Percentiles rank a stretch among this genome's conserved stretches.
Conservation (phyloP, 2,797 vertebrate species). For the Orientallactaga sibirica region DNA sequence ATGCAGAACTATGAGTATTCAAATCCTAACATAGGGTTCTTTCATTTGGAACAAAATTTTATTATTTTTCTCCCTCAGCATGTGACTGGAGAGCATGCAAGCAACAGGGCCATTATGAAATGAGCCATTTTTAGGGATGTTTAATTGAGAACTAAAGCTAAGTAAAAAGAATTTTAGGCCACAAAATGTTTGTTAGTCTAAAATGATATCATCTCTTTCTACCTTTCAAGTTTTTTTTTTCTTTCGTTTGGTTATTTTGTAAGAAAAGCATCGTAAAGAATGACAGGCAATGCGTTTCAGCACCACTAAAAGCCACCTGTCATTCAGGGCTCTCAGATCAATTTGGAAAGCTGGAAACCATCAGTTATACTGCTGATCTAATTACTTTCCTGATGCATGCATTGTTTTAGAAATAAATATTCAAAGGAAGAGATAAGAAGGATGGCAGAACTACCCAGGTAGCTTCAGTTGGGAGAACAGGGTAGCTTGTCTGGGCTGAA, state of each 20-base stretch:
- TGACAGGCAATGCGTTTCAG: conserved; percentile 25
- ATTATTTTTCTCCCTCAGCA: neutral
- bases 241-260: neutral
- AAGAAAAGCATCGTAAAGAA: conserved; percentile 57
- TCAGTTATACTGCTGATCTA: conserved; percentile 9
- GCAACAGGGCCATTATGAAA: conserved; percentile 2
- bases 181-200: conserved; percentile 44
- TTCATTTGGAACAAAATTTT: conserved; percentile 38
- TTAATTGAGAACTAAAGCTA: conserved; percentile 39
- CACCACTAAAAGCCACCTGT: neutral
- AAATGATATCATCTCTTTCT: conserved; percentile 56
- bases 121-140: conserved; percentile 26
- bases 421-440: conserved; percentile 55
- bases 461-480: neutral
- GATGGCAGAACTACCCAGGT: neutral
- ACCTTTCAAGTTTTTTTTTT: neutral
- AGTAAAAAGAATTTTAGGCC: conserved; percentile 45
- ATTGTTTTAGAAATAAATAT: conserved; percentile 60
- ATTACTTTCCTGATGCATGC: conserved; percentile 10
- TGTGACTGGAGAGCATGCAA: neutral
- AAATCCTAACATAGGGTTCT: conserved; percentile 55
- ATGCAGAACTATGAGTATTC: conserved; percentile 32
- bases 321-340: conserved; percentile 32
- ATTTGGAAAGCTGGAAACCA: conserved; percentile 58
- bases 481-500: neutral